These are phyloP conservation scores for Erpetoichthys calabaricus DNA, from an alignment of 2,797 vertebrate genomes.

Conservation along the genomic window DNA sequence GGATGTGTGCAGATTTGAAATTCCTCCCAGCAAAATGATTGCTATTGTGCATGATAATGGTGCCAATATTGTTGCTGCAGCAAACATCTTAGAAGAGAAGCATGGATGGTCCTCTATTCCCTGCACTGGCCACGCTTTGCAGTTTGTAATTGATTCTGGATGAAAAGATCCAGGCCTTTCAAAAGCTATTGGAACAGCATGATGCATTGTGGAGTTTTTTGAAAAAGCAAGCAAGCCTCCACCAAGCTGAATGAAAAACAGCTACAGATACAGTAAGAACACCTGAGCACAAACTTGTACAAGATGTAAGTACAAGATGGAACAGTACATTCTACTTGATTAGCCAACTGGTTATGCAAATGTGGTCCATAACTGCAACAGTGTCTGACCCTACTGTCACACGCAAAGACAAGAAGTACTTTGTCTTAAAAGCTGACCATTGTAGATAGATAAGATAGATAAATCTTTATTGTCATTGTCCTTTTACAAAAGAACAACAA, in stretches of 20 bases:
- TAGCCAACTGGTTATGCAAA: background rate
- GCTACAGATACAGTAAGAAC: constrained; percentile 1
- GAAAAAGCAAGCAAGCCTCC: constrained; percentile 4
- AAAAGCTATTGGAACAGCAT: constrained; percentile 4
- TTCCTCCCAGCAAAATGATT: background rate
- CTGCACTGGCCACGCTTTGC: constrained; percentile 12
- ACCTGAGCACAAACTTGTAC: background rate
- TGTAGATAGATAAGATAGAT: too few relatives aligned
- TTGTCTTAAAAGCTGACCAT: constrained; percentile 9
- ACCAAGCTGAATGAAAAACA: constrained; percentile 6
- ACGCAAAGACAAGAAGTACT: background rate
- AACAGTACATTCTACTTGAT: constrained; percentile 4
- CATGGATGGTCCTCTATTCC: constrained; percentile 21
- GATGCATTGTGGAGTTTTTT: constrained; percentile 2
- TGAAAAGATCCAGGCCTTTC: constrained; percentile 4
- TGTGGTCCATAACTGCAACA: background rate
- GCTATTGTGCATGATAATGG: constrained; percentile 16
- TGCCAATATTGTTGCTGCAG: constrained; percentile 10
- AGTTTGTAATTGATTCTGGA: constrained; percentile 2
- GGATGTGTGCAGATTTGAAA: constrained; percentile 4
- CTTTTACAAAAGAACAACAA: too few relatives aligned
- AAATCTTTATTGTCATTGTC: too few relatives aligned
- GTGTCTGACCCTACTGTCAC: constrained; percentile 2
- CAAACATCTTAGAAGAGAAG: constrained; percentile 11
- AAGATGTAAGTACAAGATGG: constrained; percentile 5